phyloP scores from a whole-genome alignment of 1,140 invertebrate species.

The Drosophila ironensis region DNA sequence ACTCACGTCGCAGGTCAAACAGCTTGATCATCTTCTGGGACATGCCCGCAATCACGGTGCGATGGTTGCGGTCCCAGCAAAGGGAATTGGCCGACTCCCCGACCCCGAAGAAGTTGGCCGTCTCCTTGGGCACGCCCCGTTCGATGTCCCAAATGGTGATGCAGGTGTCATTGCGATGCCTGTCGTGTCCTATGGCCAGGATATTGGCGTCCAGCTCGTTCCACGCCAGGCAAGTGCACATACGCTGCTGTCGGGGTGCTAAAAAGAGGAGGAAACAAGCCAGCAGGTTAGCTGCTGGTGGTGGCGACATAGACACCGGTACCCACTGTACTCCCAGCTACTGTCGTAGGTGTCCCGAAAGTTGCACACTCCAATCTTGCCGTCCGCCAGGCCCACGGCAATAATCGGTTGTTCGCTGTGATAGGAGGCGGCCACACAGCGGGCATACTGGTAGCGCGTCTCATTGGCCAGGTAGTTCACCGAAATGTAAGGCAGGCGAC shows the following conservation, averaged over 20 bases:
- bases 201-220: slow-evolving; percentile 92
- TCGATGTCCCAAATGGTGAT: slow-evolving; percentile 91
- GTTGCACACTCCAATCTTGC: slow-evolving; percentile 90
- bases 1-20: slow-evolving; percentile 94
- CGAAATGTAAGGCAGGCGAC: slow-evolving; percentile 65
- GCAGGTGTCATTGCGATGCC: slow-evolving; percentile 91
- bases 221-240: slow-evolving; percentile 94
- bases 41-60: slow-evolving; percentile 91
- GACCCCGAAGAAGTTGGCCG: slow-evolving; percentile 83
- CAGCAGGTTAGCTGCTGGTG: neutral
- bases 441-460: slow-evolving; percentile 75
- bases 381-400: slow-evolving; percentile 92
- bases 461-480: slow-evolving; percentile 74
- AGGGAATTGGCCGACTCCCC: slow-evolving; percentile 93
- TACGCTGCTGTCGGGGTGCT: slow-evolving; percentile 91
- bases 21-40: slow-evolving; percentile 94
- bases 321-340: slow-evolving; percentile 78
- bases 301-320: no score
- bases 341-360: slow-evolving; percentile 86
- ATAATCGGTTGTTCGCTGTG: slow-evolving; percentile 87
- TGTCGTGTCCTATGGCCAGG: slow-evolving; percentile 92
- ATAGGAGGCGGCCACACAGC: slow-evolving; percentile 76
- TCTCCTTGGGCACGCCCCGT: slow-evolving; percentile 68
- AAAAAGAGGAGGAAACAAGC: neutral
- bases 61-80: slow-evolving; percentile 91